Conservation (phyloP, 2,888 invertebrate species). For the Cheilosia grossa region DNA sequence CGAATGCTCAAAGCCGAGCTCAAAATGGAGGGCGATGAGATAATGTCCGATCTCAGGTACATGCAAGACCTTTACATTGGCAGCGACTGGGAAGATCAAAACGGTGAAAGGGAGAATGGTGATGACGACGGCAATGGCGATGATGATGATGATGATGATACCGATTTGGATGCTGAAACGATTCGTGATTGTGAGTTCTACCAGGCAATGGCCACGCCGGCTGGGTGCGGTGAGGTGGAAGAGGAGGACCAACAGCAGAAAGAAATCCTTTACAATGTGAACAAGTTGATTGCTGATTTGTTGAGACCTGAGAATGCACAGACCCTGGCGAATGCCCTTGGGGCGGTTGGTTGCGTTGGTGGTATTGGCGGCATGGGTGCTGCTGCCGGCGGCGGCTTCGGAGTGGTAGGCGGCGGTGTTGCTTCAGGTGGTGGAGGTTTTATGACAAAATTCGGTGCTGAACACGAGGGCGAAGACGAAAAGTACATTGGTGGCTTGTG, state of each 20-base stretch:
- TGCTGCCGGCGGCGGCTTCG: slow-evolving; percentile 59
- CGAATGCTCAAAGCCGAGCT: slow-evolving; percentile 79
- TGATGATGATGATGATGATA: slow-evolving; percentile 65
- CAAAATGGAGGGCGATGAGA: slow-evolving; percentile 79
- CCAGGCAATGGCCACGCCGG: slow-evolving; percentile 57
- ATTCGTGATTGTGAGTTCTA: slow-evolving; percentile 74
- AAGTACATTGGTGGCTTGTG: slow-evolving; percentile 76
- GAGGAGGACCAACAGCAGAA: slow-evolving; percentile 73
- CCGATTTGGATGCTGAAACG: slow-evolving; percentile 74
- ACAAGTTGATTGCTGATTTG: slow-evolving; percentile 79
- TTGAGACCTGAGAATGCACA: slow-evolving; percentile 79
- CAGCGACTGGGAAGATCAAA: slow-evolving; percentile 74
- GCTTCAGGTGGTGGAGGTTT: slow-evolving; percentile 36
- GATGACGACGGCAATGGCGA: slow-evolving; percentile 55
- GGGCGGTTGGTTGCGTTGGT: slow-evolving; percentile 55
- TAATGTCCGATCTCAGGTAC: slow-evolving; percentile 80
- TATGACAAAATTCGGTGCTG: slow-evolving; percentile 36
- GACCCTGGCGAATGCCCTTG: slow-evolving; percentile 76
- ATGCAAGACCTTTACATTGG: slow-evolving; percentile 81
- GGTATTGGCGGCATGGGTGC: slow-evolving; percentile 11
- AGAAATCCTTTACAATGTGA: slow-evolving; percentile 78
- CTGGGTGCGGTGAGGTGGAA: slow-evolving; percentile 62
- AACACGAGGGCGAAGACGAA: slow-evolving; percentile 44
- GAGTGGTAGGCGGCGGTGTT: slow-evolving; percentile 42
- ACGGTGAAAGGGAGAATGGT: slow-evolving; percentile 59